Percentiles rank a stretch among this genome's conserved stretches.
Conservation (phyloP, 2,888 invertebrate genomes). For the Nemoura dubitans region DNA sequence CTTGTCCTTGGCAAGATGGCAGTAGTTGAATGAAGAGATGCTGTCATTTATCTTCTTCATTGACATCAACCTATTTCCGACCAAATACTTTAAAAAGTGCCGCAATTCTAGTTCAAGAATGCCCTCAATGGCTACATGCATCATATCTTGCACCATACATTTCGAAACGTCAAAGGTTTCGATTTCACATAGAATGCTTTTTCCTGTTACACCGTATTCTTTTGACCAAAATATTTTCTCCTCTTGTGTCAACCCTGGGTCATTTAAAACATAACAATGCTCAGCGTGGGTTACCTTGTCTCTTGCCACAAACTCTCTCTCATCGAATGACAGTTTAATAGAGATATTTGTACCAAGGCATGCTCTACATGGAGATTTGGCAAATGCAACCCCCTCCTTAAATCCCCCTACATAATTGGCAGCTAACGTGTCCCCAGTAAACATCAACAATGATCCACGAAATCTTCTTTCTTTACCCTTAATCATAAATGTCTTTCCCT, state of each 20-base stretch:
- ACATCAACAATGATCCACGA: neutral
- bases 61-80: constrained; percentile 42
- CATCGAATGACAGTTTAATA: neutral
- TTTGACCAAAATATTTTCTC: constrained; percentile 23
- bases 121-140: constrained; percentile 14
- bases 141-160: constrained; percentile 10
- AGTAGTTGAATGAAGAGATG: constrained; percentile 51
- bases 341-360: neutral
- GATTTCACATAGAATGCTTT: neutral
- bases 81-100: neutral
- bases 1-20: constrained; percentile 51
- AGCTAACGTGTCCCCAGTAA: no score
- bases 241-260: neutral
- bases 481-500: neutral
- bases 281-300: neutral
- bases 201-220: neutral
- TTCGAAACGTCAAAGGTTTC: constrained; percentile 19
- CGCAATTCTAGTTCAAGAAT: constrained; percentile 21
- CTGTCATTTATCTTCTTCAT: constrained; percentile 52
- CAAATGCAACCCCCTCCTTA: constrained; percentile 22
- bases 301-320: neutral
- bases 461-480: neutral
- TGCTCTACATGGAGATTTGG: constrained; percentile 7
- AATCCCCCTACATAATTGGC: constrained; percentile 26
- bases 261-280: neutral